Evolutionary conservation across 2,797 vertebrate species (phyloP), one percentile per base, ranked within the genome.

Genomic region (Pseudotriccus pelzelni): DNA sequence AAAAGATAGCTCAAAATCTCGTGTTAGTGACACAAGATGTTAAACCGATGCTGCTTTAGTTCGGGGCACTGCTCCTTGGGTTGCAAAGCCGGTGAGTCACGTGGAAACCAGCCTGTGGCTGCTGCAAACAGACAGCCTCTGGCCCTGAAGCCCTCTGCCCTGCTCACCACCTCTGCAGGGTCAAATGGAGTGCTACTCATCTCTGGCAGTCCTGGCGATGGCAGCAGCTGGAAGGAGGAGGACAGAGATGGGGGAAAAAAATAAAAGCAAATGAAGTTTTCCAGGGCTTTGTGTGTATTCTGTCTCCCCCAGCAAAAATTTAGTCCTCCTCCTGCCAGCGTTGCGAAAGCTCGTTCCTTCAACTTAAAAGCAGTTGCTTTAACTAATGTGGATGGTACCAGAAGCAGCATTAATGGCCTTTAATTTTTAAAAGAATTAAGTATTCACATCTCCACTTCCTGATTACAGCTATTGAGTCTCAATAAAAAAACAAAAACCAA

Each of bases 351-450:
- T 63, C 47, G 21, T 27, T 90, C 18, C 55, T 53, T 70, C 79
- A 70, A 3, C 24, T 39, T 56, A 69, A 86, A 78, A 92, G 36
- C 15, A 67, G 18, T 16, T 86, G 30, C 50, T 84, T 86, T 88
- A 84, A 73, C 55, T 69, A 53, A 59, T 0, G 2, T 24, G 41
- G 44, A 63, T 60, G 10, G 5, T 27, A 60, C 27, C 55, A 84
- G 37, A 79, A 72, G 41, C 37, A 92, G n/a, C 30, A 83, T 49
- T n/a, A 68, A 84, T 9, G 14, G 36, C 36, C 50, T 84, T 78
- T 47, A 46, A 52, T 88, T 95, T 83, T 66, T 20, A 55, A 78
- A 75, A 86, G 9, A 90, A 84, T 58, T 46, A 44, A 66, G n/a
- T 53, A 78, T 18, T 86, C 60, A 67, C 39, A 64, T 62, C 27